These are phyloP conservation scores for Capreolus pygargus DNA, from an alignment of 2,113 vertebrate genomes.

Conservation along the genomic window DNA sequence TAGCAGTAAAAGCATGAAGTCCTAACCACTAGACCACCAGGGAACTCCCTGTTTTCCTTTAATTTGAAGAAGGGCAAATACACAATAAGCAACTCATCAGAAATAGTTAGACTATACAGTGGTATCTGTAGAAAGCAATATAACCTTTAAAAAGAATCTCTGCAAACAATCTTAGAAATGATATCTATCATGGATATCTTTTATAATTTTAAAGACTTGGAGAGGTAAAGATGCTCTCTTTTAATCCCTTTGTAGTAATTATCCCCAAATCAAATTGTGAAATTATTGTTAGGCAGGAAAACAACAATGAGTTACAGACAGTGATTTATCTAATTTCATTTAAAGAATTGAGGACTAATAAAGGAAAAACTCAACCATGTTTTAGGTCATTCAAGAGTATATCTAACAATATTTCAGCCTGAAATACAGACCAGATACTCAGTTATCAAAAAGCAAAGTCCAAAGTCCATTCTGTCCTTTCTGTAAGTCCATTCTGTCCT, in stretches of 20 bases:
- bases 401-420: neutral
- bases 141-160: neutral
- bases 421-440: neutral
- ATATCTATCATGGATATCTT: neutral
- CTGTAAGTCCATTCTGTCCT: neutral
- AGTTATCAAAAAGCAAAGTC: neutral
- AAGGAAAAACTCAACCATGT: neutral
- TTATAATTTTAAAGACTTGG: neutral
- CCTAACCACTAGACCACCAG: neutral
- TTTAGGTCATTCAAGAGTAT: neutral
- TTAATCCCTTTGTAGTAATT: neutral
- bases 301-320: neutral
- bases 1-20: neutral
- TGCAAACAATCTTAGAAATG: neutral
- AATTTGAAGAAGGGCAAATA: neutral
- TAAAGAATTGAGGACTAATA: neutral
- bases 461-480: neutral
- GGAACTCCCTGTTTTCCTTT: neutral
- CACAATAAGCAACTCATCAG: neutral
- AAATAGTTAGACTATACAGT: neutral
- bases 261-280: neutral
- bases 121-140: neutral
- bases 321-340: neutral
- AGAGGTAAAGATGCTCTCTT: neutral
- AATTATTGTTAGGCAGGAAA: neutral